Evolutionary conservation across 2,888 invertebrate genomes (phyloP).

Genomic region (Tinea pellionella): DNA sequence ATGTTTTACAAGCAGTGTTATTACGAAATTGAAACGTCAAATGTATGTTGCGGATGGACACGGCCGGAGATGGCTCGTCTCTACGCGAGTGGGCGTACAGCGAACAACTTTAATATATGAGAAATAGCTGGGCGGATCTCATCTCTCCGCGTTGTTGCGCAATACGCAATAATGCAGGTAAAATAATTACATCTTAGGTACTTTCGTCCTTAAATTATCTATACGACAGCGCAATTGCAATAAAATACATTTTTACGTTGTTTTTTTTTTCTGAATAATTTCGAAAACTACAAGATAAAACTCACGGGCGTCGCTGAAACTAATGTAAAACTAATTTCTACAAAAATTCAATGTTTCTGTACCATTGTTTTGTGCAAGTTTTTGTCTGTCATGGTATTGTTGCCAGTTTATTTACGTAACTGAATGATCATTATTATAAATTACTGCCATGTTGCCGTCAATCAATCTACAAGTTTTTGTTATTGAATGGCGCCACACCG

Average conservation of each 20-base stretch:
- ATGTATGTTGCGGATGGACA: slow-evolving; percentile 13
- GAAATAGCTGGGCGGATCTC: slow-evolving; percentile 24
- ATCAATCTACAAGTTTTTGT: slow-evolving; percentile 26
- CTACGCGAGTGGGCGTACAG: slow-evolving; percentile 21
- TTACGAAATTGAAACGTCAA: slow-evolving; percentile 42
- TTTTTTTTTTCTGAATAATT: too few species aligned
- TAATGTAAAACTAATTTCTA: background rate
- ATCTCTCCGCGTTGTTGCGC: slow-evolving; percentile 17
- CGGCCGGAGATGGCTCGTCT: background rate
- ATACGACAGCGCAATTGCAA: too few species aligned
- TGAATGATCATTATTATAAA: slow-evolving; percentile 34
- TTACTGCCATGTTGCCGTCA: slow-evolving; percentile 30
- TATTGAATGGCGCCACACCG: slow-evolving; percentile 4
- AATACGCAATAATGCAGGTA: slow-evolving; percentile 9
- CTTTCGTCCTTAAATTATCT: too few species aligned
- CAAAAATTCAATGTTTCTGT: background rate
- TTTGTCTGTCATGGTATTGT: slow-evolving; percentile 4
- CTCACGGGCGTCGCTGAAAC: too few species aligned
- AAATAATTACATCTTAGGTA: background rate
- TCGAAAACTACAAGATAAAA: too few species aligned
- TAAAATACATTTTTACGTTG: too few species aligned
- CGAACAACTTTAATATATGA: slow-evolving; percentile 23
- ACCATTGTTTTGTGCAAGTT: background rate
- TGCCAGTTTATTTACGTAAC: slow-evolving; percentile 25
- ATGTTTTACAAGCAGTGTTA: slow-evolving; percentile 47